These are phyloP conservation scores for Leucopsar rothschildi DNA, from an alignment of 2,113 vertebrate species.

Conservation along the genomic window DNA sequence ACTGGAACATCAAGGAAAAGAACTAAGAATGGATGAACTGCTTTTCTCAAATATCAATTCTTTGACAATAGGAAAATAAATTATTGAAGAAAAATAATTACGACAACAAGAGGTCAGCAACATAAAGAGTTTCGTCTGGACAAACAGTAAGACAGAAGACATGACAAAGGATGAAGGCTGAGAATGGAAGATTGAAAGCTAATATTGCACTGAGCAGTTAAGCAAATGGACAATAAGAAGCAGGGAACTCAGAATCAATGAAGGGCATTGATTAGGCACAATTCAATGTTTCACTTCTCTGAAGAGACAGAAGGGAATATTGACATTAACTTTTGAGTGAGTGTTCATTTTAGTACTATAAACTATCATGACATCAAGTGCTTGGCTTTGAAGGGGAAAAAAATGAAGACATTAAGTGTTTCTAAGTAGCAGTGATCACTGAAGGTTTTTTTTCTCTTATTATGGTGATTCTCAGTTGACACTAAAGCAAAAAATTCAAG, in stretches of 20 bases:
- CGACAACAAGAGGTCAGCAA: background rate
- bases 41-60: background rate
- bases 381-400: background rate
- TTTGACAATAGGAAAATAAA: background rate
- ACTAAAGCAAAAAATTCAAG: background rate
- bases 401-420: background rate
- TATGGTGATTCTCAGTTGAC: background rate
- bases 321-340: background rate
- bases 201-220: background rate
- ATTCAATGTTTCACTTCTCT: background rate
- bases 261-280: background rate
- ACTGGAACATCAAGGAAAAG: background rate
- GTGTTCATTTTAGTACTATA: background rate
- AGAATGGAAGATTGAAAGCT: background rate
- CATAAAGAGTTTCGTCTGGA: background rate
- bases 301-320: background rate
- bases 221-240: background rate
- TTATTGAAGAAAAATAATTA: background rate
- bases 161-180: background rate
- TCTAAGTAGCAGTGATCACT: background rate
- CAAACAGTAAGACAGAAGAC: background rate
- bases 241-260: background rate
- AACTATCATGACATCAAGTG: background rate
- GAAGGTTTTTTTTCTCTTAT: background rate
- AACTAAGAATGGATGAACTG: background rate